These are phyloP conservation scores for Mirza zaza DNA, from an alignment of 2,113 vertebrate species.

Conservation along the genomic window DNA sequence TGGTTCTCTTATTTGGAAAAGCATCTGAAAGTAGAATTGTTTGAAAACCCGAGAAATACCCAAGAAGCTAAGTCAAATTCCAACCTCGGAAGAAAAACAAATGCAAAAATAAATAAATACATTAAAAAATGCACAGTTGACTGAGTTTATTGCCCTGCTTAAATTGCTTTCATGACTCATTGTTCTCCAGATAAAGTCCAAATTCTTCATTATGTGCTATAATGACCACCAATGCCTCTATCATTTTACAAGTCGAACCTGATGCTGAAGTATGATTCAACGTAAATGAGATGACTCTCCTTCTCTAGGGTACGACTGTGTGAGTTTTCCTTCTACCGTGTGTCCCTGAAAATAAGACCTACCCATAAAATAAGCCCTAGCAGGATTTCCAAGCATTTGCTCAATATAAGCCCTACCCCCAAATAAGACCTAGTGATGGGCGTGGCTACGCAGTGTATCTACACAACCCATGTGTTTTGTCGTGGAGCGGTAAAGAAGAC, in stretches of 20 bases:
- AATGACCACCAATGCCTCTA: background rate
- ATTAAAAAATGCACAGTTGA: background rate
- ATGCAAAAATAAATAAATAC: background rate
- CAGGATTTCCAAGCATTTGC: no score
- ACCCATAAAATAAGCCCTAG: no score
- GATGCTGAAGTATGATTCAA: background rate
- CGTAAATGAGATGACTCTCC: background rate
- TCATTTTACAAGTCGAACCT: background rate
- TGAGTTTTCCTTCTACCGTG: no score
- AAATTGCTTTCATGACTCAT: background rate
- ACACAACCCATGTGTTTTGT: no score
- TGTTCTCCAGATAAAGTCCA: background rate
- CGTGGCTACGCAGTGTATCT: no score
- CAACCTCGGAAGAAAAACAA: background rate
- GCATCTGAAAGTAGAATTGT: background rate
- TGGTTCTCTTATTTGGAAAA: background rate
- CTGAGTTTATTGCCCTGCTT: background rate
- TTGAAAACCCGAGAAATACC: background rate
- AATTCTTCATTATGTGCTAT: background rate
- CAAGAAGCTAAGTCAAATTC: background rate
- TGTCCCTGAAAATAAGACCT: no score
- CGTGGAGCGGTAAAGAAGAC: no score
- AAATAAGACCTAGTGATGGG: no score
- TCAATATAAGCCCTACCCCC: no score
- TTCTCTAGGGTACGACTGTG: background rate